These are phyloP conservation scores for Trachurus trachurus DNA, from an alignment of 2,797 vertebrate genomes.

Conservation along the genomic window DNA sequence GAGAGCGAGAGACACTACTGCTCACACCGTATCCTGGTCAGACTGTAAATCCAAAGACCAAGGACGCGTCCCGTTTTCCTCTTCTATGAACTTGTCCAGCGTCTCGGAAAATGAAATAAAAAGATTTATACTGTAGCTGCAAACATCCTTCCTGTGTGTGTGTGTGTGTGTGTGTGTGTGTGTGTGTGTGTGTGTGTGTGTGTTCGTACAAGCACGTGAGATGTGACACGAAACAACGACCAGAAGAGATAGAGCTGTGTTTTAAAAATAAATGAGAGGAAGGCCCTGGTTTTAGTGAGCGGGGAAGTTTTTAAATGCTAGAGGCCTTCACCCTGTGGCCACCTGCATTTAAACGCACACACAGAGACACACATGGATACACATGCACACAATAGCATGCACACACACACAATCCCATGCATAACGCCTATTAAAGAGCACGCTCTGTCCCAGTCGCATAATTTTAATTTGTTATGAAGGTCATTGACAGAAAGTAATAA, in stretches of 20 bases:
- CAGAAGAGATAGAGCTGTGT: constrained; percentile 31
- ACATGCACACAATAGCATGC: constrained; percentile 51
- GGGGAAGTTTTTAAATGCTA: constrained; percentile 75
- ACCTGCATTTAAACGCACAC: constrained; percentile 48
- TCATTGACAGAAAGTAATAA: constrained; percentile 89
- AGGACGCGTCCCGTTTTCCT: constrained; percentile 84
- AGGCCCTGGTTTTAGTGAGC: constrained; percentile 59
- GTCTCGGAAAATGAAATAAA: constrained; percentile 88
- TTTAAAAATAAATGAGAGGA: constrained; percentile 69
- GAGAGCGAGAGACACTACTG: constrained; percentile 26
- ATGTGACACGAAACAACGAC: constrained; percentile 22
- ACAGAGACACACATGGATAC: constrained; percentile 24
- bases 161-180: constrained; percentile 12
- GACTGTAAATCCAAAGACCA: constrained; percentile 84
- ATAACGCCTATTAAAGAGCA: constrained; percentile 87
- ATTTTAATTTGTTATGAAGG: constrained; percentile 91
- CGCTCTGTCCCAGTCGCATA: constrained; percentile 88
- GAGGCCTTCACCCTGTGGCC: constrained; percentile 74
- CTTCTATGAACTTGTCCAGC: constrained; percentile 85
- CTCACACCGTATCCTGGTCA: constrained; percentile 56
- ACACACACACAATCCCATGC: constrained; percentile 67
- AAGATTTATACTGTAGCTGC: constrained; percentile 85
- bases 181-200: constrained; percentile 6
- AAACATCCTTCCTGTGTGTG: constrained; percentile 66
- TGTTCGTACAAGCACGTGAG: constrained; percentile 21